Evolutionary conservation across 2,797 vertebrate genomes (phyloP).

Genomic region (Acanthornis magna): DNA sequence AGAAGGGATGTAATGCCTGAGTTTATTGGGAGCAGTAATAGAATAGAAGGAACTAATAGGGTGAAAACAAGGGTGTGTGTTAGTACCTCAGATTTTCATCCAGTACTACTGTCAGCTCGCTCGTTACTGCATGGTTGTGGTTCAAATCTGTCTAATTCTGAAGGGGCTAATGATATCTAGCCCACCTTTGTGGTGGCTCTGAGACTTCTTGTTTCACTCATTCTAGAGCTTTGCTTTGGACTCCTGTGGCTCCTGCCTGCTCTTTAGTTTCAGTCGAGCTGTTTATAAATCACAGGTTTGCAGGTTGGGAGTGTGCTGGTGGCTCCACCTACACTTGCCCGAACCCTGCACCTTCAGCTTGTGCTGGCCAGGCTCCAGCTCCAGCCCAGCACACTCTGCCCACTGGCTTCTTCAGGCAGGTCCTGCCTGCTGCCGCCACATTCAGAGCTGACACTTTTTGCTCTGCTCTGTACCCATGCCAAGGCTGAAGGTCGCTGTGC

Average conservation of each 20-base stretch:
- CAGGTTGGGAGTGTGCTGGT: not conserved
- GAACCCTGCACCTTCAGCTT: not conserved
- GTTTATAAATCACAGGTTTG: not conserved
- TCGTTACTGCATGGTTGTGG: not conserved
- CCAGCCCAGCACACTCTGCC: not conserved
- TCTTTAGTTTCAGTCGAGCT: not conserved
- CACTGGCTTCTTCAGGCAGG: not conserved
- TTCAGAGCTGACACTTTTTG: not conserved
- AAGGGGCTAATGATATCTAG: not conserved
- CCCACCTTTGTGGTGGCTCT: not conserved
- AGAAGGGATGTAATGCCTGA: not conserved
- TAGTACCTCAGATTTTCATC: not conserved
- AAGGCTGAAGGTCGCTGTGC: slow-evolving; percentile 48
- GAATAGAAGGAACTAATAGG: not conserved
- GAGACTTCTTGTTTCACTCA: not conserved
- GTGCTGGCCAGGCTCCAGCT: not conserved
- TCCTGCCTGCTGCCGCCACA: not conserved
- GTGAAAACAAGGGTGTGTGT: not conserved
- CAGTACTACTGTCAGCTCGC: fast-evolving
- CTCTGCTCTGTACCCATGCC: not conserved
- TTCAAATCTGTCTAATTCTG: not conserved
- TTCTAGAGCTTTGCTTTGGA: not conserved
- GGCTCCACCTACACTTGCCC: not conserved
- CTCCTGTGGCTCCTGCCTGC: fast-evolving
- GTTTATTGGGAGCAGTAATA: not conserved